These are phyloP conservation scores for Choloepus didactylus DNA, from an alignment of 2,797 vertebrate species.

Conservation along the genomic window DNA sequence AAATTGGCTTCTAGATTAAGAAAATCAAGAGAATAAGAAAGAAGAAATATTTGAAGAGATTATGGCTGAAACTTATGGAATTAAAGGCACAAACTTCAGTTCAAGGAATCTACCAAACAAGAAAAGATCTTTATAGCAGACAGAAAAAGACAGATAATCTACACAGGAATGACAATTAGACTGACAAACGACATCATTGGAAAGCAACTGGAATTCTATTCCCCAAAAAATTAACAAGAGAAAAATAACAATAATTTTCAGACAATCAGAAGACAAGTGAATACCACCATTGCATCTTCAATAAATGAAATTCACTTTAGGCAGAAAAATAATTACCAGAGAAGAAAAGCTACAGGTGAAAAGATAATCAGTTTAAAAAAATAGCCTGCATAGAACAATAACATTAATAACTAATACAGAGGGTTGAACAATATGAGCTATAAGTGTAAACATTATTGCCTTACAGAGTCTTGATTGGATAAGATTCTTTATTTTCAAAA, in stretches of 20 bases:
- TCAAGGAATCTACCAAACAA: not conserved
- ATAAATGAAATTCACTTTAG: not conserved
- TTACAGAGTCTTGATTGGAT: not conserved
- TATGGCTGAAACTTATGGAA: not conserved
- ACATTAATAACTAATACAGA: not conserved
- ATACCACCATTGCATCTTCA: not conserved
- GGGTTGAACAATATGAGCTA: constrained; percentile 37
- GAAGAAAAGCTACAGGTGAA: not conserved
- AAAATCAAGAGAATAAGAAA: not conserved
- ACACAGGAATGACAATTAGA: not conserved
- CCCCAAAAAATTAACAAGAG: not conserved
- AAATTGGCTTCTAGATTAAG: not conserved
- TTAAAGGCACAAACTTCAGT: not conserved
- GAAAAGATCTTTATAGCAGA: not conserved
- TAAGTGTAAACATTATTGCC: not conserved
- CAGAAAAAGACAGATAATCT: not conserved
- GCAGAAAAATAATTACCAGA: not conserved
- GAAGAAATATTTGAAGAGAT: constrained; percentile 7
- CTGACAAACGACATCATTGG: not conserved
- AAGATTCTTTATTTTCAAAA: constrained; percentile 28
- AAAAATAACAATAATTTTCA: not conserved
- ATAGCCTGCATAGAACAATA: not conserved
- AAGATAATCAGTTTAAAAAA: constrained; percentile 39
- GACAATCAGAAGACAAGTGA: not conserved
- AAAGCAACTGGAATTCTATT: not conserved